Evolutionary conservation across 2,797 vertebrate species (phyloP), one percentile per base, ranked within the genome.

Genomic region (Argyrosomus regius): DNA sequence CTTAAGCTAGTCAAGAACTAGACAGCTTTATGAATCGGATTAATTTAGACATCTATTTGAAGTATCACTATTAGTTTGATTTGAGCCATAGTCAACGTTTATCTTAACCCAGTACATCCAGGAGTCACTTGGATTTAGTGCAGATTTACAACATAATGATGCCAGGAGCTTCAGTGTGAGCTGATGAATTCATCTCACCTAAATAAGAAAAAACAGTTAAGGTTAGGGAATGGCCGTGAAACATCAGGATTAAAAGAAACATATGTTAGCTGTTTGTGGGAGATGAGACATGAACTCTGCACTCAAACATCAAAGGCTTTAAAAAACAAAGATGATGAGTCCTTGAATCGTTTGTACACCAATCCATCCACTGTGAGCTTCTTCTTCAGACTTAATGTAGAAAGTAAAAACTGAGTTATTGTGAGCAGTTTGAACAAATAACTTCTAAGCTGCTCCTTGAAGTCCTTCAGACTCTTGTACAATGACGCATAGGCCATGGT

Each of bases 401-500:
- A 39, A 24, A 22, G 14, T 50, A 5, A 16, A 39, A 24, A 22
- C 26, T 14, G 11, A 26, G 35, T 50, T 41, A 10, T 48, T 56
- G 49, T 54, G 43, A 77, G 41, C n/a, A 4, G 48, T 59, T 6
- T 59, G 17, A 39, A 57, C 24, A 39, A 72, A 49, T 24, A 2
- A 66, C 11, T 31, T 28, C 1, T 26, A 20, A 39, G 7, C 14
- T 11, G 43, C 24, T 22, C 6, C 16, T 62, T 41, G 3, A 41
- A n/a, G 49, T 54, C 68, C 58, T 56, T 63, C 65, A 74, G 18
- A 28, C 45, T 65, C 35, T 68, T 6, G 17, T 50, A 41, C 58
- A 78, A 20, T 69, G 56, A 70, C 60, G 43, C 17, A 45, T 11
- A 17, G n/a, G 56, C 48, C 17, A 67, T 39, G 39, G 59, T 26